Conservation (phyloP, 2,113 vertebrate genomes). For the Cebus imitator region DNA sequence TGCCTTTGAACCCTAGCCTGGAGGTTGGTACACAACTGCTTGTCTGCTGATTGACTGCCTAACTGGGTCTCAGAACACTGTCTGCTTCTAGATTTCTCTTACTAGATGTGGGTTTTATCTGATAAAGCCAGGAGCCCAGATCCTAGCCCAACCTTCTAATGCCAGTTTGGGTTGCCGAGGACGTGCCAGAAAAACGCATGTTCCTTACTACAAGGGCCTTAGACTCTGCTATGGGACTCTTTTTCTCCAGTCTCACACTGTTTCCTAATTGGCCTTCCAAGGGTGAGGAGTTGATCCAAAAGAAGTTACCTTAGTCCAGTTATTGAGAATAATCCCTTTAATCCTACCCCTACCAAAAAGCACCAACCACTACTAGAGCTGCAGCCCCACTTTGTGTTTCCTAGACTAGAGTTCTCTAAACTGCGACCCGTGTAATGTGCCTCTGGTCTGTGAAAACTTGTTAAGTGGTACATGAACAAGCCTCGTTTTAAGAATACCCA, state of each 20-base stretch:
- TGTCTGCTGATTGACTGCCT: background rate
- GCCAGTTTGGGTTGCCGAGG: background rate
- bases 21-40: background rate
- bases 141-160: background rate
- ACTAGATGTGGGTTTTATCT: background rate
- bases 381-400: background rate
- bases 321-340: background rate
- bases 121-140: background rate
- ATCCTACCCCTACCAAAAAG: background rate
- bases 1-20: background rate
- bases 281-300: background rate
- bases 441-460: background rate
- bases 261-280: background rate
- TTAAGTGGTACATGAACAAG: background rate
- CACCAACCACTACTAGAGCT: background rate
- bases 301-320: background rate
- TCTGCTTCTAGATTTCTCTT: background rate
- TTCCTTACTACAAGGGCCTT: background rate
- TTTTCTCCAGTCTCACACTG: background rate
- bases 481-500: background rate
- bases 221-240: background rate
- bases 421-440: background rate
- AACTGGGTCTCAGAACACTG: background rate
- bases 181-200: background rate
- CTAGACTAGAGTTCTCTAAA: background rate